Base-by-base conservation (phyloP, 2,797 vertebrate species). In the Alcedo atthis region DNA sequence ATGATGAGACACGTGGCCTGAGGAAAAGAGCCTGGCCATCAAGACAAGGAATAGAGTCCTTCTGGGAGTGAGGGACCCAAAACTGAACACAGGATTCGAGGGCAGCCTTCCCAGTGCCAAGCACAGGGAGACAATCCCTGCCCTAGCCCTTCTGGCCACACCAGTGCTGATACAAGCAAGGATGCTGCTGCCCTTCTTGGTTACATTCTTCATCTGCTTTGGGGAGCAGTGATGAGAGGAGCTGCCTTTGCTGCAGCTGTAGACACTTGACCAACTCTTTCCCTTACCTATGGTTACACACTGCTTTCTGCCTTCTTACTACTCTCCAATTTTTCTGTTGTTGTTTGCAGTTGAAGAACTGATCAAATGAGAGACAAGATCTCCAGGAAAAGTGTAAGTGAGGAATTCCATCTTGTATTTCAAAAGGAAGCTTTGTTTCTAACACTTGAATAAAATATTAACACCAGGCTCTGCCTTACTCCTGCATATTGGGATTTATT, bases 331-430 rank as follows among this genome's bases (percentile, higher is more conserved):
- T 57, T 17, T 8, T 42, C 9, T 73, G 58, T 43, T 8, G 30
- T 73, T 22, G 8, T 81, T 93, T 91, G 71, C 90, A 96, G 94
- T 5, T 93, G 91, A 96, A 88, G 75, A 84, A 64, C 68, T 15
- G 54, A 71, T 30, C 0, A 2, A 74, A 26, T 76, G 68, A 90
- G 55, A 48, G n/a, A 81, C 73, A 67, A 57, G 59, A 81, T n/a
- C 90, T 35, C 45, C 9, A 2, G 75, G 78, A 85, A 81, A 62
- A 93, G 67, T 0, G 90, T 93, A 93, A 91, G 93, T 68, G 63
- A 81, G 43, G 28, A 84, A 68, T 21, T 53, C 74, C 40, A 62
- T 54, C 42, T 12, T 51, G 3, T 20, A 25, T 42, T 79, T 79
- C 54, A 51, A 33, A 67, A 70, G 45, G 35, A n/a, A 79, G 57